Conservation (phyloP, 2,113 vertebrate species). For the Bungarus multicinctus region DNA sequence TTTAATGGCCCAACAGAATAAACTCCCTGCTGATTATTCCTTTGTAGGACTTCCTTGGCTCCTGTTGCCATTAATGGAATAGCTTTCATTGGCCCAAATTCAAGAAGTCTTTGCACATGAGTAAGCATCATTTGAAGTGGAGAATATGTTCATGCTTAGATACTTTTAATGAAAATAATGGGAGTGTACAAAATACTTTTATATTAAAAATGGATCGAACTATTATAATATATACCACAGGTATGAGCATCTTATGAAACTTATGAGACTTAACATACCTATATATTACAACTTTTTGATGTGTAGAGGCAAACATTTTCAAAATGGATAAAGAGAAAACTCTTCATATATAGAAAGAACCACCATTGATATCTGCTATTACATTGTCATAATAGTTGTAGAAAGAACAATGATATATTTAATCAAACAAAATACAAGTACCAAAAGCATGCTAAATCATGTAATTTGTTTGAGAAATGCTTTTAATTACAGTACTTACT, state of each 20-base stretch:
- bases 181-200: neutral
- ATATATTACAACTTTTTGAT: neutral
- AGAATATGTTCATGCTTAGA: neutral
- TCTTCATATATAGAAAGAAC: neutral
- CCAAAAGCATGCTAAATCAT: neutral
- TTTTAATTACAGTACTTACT: neutral
- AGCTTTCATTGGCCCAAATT: slow-evolving; percentile 1
- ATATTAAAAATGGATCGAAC: neutral
- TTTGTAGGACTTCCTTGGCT: neutral
- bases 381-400: neutral
- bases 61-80: neutral
- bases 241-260: neutral
- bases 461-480: slow-evolving; percentile 9
- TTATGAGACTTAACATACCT: neutral
- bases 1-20: neutral
- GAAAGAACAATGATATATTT: neutral
- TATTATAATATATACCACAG: neutral
- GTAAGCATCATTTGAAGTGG: neutral
- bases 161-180: neutral
- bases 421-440: neutral
- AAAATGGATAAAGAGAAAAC: neutral
- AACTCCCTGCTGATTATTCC: neutral
- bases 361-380: neutral
- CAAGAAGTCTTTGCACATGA: neutral
- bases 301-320: neutral